A percentile compares a stretch with the other conserved stretches of the same genome.
These are phyloP conservation scores for Tautogolabrus adspersus DNA, from an alignment of 2,113 vertebrate genomes.

Conservation along the genomic window DNA sequence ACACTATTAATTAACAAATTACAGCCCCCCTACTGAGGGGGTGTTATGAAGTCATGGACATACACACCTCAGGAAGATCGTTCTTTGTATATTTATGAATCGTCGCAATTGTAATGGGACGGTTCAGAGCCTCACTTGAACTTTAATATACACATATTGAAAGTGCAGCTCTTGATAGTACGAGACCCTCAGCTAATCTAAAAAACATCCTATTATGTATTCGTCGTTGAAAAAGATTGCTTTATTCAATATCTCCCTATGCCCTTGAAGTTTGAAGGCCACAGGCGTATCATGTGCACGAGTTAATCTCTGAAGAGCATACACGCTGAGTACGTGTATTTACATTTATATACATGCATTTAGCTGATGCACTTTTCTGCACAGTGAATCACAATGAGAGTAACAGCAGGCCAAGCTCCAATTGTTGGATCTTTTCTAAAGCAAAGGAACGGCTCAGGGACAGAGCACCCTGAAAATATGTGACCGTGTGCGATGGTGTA, in stretches of 20 bases:
- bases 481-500: background rate
- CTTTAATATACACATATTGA: conserved; percentile 7
- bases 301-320: conserved; percentile 36
- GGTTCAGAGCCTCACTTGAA: background rate
- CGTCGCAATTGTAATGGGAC: background rate
- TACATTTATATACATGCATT: conserved; percentile 51
- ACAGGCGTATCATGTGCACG: background rate
- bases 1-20: background rate
- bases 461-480: background rate
- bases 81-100: background rate
- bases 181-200: background rate
- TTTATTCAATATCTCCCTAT: conserved; percentile 32
- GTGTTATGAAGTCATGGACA: background rate
- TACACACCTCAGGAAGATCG: background rate
- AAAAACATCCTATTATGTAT: conserved; percentile 35
- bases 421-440: background rate
- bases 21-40: too few relatives aligned
- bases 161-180: background rate
- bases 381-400: conserved; percentile 6
- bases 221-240: conserved; percentile 35
- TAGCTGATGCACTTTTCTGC: conserved; percentile 34
- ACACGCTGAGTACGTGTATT: conserved; percentile 18
- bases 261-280: conserved; percentile 63
- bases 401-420: background rate
- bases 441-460: conserved; percentile 23